phyloP scores from a whole-genome alignment of 2,888 invertebrate genomes.

The Sinohyriopsis cumingii region DNA sequence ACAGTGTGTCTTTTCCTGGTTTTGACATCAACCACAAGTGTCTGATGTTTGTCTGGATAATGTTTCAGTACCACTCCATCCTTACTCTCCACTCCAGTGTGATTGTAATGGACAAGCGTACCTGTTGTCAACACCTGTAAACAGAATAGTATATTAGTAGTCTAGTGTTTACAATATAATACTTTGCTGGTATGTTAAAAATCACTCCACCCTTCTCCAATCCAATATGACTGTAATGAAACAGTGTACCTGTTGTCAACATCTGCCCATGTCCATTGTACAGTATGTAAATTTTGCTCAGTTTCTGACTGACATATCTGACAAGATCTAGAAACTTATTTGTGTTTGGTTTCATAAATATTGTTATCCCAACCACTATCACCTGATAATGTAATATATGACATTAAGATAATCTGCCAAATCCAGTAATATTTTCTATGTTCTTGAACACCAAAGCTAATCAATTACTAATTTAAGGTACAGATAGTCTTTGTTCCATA shows the following conservation, averaged over 20 bases:
- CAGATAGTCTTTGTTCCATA: background rate
- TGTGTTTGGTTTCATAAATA: too few species aligned
- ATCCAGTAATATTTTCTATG: too few species aligned
- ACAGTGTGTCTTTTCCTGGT: conserved; percentile 65
- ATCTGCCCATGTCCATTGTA: conserved; percentile 41
- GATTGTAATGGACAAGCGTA: conserved; percentile 62
- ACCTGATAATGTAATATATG: too few species aligned
- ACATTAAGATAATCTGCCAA: too few species aligned
- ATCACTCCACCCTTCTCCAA: conserved; percentile 66
- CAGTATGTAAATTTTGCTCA: too few species aligned
- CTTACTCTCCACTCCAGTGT: conserved; percentile 58
- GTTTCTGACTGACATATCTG: too few species aligned
- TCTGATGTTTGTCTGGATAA: conserved; percentile 68
- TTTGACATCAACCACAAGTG: conserved; percentile 64
- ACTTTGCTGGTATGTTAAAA: conserved; percentile 41
- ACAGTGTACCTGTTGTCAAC: conserved; percentile 64
- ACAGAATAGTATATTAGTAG: background rate
- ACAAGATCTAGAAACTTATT: too few species aligned
- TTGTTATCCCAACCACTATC: too few species aligned
- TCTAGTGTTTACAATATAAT: too few species aligned
- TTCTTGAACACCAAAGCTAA: background rate
- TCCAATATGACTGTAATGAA: conserved; percentile 60
- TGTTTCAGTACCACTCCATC: conserved; percentile 68
- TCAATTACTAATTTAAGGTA: background rate
- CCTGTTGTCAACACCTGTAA: conserved; percentile 66